Evolutionary conservation across 2,113 vertebrate species (phyloP), one percentile per base, ranked within the genome.

Genomic region (Illadopsis cleaveri): DNA sequence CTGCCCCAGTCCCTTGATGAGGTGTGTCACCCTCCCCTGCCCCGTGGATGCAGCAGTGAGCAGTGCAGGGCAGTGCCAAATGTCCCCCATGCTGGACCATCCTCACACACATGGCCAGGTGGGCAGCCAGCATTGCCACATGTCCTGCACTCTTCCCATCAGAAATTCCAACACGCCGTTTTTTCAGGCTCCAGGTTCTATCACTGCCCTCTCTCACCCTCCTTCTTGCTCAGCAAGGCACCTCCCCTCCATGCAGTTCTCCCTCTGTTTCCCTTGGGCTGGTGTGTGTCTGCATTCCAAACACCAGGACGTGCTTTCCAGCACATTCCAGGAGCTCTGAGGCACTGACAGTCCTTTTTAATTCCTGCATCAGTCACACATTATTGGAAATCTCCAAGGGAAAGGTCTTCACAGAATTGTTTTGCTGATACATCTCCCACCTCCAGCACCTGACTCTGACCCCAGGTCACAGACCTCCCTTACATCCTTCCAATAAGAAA

Each of bases 231-330:
- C 33, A 33, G 37, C n/a, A 37, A n/a, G 14, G 23, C 16, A 33
- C 14, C 31, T 44, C 7, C 2, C 17, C 11, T 58, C 61, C 42
- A 5, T 19, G 33, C n/a, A 20, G 38, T 22, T 53, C 27, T 86
- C 27, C 22, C 37, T 5, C 11, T 5, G 8, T 44, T 57, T 21
- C 31, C 45, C 33, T n/a, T 14, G 12, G n/a, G 12, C 10, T 38
- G 27, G 8, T 5, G 5, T 19, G 37, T 42, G 13, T 28, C 69
- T 66, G 47, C 47, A 66, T 61, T 27, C 27, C 12, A 30, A 44
- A 12, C 4, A 30, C 27, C 25, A 15, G 0, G 1, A 18, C 10
- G 3, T 0, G 8, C 21, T 54, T 65, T 13, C 57, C 33, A 60
- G 72, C 30, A 15, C 0, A 1, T 60, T 31, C 51, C 2, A 0